Percentiles rank a stretch among this genome's conserved stretches.
These are phyloP conservation scores for Caradrina kadenii DNA, from an alignment of 2,888 invertebrate genomes.

Conservation along the genomic window DNA sequence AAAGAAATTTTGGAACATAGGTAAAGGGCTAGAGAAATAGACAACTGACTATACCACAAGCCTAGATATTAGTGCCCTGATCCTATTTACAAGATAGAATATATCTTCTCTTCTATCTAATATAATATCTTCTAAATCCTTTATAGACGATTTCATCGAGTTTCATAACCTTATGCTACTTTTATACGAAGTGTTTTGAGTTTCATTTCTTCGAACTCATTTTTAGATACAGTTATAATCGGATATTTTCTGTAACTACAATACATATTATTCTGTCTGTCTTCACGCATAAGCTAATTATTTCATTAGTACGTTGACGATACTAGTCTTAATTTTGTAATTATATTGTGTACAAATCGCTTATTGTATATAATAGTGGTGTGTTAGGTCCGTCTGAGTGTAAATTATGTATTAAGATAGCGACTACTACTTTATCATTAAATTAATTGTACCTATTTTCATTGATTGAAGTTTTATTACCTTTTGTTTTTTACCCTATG, in stretches of 20 bases:
- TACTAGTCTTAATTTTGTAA: slow-evolving; percentile 68
- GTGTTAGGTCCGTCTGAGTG: slow-evolving; percentile 78
- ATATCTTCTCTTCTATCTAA: no score
- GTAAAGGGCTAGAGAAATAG: no score
- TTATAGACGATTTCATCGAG: no score
- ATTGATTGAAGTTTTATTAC: slow-evolving; percentile 73
- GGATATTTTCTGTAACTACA: slow-evolving; percentile 12
- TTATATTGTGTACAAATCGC: slow-evolving; percentile 74
- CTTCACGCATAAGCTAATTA: slow-evolving; percentile 31
- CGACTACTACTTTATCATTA: slow-evolving; percentile 81
- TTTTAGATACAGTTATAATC: slow-evolving; percentile 4
- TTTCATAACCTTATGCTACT: neutral
- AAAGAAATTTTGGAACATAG: no score
- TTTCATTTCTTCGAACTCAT: neutral
- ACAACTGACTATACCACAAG: no score
- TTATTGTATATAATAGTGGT: slow-evolving; percentile 67
- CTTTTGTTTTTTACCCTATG: neutral
- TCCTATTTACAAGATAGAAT: no score
- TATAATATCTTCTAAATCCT: no score
- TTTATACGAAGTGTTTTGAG: neutral
- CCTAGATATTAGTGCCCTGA: no score
- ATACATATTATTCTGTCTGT: slow-evolving; percentile 26
- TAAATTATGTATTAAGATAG: slow-evolving; percentile 78
- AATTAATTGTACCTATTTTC: slow-evolving; percentile 88
- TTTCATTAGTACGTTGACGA: slow-evolving; percentile 57